phyloP scores from a whole-genome alignment of 1,140 invertebrate species.

The Ptiloglossa arizonensis region DNA sequence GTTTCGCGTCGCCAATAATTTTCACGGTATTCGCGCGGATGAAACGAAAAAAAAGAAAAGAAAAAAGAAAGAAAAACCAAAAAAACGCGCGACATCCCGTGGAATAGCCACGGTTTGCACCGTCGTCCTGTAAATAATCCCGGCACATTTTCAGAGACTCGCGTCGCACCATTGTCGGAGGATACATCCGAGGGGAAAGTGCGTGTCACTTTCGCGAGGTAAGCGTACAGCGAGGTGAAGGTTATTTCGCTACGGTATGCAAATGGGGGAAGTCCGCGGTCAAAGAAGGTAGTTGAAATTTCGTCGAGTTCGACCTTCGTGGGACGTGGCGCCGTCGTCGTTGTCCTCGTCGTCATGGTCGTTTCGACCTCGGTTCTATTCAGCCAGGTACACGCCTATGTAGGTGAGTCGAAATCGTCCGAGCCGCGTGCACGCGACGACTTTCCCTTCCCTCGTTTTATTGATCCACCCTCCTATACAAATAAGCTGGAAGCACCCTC shows the following conservation, averaged over 20 bases:
- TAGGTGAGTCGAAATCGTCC: slow-evolving; percentile 68
- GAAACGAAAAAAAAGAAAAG: no score
- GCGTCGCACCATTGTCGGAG: not conserved
- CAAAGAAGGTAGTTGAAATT: slow-evolving; percentile 32
- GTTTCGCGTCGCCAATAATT: no score
- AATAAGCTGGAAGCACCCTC: slow-evolving; percentile 73
- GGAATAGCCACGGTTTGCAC: no score
- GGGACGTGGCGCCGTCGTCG: slow-evolving; percentile 21
- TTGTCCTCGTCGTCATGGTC: no score
- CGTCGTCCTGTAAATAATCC: no score
- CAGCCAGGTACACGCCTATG: slow-evolving; percentile 50
- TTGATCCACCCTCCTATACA: slow-evolving; percentile 78
- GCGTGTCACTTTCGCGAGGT: slow-evolving; percentile 9
- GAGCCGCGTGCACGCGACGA: slow-evolving; percentile 76
- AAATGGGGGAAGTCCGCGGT: slow-evolving; percentile 45
- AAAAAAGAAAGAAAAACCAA: no score
- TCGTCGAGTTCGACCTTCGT: slow-evolving; percentile 56
- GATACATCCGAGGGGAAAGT: slow-evolving; percentile 16
- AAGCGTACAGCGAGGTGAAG: slow-evolving; percentile 28
- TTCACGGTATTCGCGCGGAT: no score
- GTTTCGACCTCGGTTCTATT: slow-evolving; percentile 63
- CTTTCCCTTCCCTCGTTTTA: slow-evolving; percentile 78
- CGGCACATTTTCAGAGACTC: not conserved
- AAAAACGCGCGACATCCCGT: no score
- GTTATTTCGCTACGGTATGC: slow-evolving; percentile 46